Evolutionary conservation across 2,797 vertebrate species (phyloP).

Genomic region (Lerista edwardsae): DNA sequence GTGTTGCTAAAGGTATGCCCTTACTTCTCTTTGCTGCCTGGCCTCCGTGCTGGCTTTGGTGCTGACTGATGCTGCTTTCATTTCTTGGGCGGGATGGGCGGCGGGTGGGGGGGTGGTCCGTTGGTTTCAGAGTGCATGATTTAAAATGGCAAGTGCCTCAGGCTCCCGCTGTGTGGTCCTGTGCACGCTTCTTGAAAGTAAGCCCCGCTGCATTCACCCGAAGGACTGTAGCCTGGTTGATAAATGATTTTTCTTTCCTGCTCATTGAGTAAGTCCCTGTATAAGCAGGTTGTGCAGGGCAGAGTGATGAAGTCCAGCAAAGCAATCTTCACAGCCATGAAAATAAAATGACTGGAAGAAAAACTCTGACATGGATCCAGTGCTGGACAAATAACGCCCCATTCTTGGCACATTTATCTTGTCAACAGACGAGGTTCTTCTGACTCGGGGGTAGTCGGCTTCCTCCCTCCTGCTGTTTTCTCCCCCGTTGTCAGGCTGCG

Average conservation of each 20-base stretch:
- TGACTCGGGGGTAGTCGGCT: not conserved
- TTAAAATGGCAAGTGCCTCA: not conserved
- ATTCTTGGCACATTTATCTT: not conserved
- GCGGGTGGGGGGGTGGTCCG: not conserved
- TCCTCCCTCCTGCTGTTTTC: not conserved
- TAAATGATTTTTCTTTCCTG: not conserved
- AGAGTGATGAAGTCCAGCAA: not conserved
- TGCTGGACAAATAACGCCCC: not conserved
- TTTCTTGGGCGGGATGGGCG: not conserved
- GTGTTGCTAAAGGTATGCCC: conserved; percentile 93
- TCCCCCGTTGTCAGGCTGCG: no score
- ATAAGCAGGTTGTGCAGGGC: not conserved
- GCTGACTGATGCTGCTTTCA: conserved; percentile 7
- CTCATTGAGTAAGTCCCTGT: not conserved
- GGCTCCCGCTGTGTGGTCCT: not conserved
- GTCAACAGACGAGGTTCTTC: not conserved
- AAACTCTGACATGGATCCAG: not conserved
- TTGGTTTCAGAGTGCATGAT: conserved; percentile 32
- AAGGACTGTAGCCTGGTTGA: not conserved
- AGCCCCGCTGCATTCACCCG: not conserved
- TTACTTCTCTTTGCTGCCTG: not conserved
- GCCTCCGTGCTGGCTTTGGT: not conserved
- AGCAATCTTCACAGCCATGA: not conserved
- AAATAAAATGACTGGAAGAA: not conserved
- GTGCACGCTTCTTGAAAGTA: not conserved